Evolutionary conservation across 2,888 invertebrate species (phyloP), one percentile per base, ranked within the genome.

Genomic region (Tipula unca): DNA sequence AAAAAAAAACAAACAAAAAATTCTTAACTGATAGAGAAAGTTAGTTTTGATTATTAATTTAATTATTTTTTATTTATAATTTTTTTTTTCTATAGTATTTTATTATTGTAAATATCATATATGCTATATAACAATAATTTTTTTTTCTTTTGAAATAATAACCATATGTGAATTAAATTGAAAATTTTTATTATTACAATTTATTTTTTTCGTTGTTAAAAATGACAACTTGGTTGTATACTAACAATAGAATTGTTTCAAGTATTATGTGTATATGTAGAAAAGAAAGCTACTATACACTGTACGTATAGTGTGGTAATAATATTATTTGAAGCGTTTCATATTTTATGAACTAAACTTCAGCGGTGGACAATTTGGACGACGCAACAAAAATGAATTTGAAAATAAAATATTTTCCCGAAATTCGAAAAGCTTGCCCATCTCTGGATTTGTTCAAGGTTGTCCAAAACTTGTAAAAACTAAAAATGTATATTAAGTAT

Each of bases 121-220:
- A 14, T 14, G 42, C 35, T 39, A 10, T 39, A 39, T 39, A 39
- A n/a, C 48, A 48, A 48, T n/a, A n/a, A 39, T n/a, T 48, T 48
- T 48, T 48, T 48, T 69, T 25, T 25, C 69, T 25, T 69, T 69
- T 25, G 69, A 13, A 69, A 1, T 69, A 25, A 25, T 13, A 69
- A 69, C 69, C 69, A 69, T 69, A 69, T 69, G 69, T 69, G 69
- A 69, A 25, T 69, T 69, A 69, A 69, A 69, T 69, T 69, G 69
- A 69, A 69, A 25, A 25, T 69, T 25, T n/a, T 1, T 69, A 25
- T 25, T 69, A 48, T 48, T 48, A 48, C 48, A 8, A 48, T n/a
- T 39, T n/a, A 5, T 10, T 32, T 32, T 32, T 48, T 48, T 17
- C 17, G 48, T 48, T 48, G 48, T 48, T 48, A 20, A 25, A 69